Conservation (phyloP, 2,888 invertebrate genomes). For the Parnassius smintheus region DNA sequence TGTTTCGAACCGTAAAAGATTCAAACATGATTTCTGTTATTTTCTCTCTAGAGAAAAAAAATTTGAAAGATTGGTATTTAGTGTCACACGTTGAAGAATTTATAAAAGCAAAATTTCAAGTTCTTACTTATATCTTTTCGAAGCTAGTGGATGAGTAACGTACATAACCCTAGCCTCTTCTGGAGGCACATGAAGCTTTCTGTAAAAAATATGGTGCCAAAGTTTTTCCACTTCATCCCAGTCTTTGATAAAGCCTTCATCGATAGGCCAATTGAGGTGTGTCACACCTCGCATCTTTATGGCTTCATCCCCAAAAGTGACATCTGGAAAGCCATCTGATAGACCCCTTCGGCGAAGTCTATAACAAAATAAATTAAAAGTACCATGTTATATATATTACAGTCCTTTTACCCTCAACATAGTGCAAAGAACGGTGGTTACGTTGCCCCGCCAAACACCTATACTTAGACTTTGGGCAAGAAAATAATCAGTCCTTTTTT, state of each 20-base stretch:
- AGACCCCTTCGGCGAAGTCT: slow-evolving; percentile 52
- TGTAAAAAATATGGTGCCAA: slow-evolving; percentile 93
- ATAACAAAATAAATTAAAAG: neutral
- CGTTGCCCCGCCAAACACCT: no score
- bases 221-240: slow-evolving; percentile 96
- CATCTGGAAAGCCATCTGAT: slow-evolving; percentile 56
- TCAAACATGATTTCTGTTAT: slow-evolving; percentile 76
- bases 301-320: slow-evolving; percentile 83
- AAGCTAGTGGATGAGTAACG: slow-evolving; percentile 90
- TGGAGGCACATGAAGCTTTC: slow-evolving; percentile 89
- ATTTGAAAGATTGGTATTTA: no score
- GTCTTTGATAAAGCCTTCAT: slow-evolving; percentile 88
- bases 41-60: slow-evolving; percentile 82
- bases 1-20: slow-evolving; percentile 77
- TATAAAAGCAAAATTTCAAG: neutral
- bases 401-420: no score
- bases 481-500: no score
- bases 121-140: slow-evolving; percentile 83
- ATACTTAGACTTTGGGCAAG: no score
- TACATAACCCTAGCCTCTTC: slow-evolving; percentile 90
- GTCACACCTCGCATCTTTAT: slow-evolving; percentile 73
- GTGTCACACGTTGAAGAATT: neutral
- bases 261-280: slow-evolving; percentile 87
- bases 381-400: no score
- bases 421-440: no score